Percentiles rank a stretch among this genome's conserved stretches.
Conservation (phyloP, 2,797 vertebrate species). For the Sciurus vulgaris region DNA sequence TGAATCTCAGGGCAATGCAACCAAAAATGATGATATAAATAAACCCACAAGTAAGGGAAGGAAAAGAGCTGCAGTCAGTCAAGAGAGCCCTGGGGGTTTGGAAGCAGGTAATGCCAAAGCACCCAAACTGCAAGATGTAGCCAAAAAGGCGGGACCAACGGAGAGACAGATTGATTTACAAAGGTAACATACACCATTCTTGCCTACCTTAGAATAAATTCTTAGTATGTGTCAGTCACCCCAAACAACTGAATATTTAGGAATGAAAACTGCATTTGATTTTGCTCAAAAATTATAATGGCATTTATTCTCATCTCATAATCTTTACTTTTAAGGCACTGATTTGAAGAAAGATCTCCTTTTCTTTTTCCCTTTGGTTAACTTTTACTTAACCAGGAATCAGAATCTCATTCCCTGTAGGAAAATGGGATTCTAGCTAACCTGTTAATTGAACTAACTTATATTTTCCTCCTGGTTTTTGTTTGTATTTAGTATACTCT, state of each 20-base stretch:
- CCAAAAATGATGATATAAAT: constrained; percentile 89
- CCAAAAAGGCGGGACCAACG: constrained; percentile 94
- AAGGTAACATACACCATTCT: constrained; percentile 90
- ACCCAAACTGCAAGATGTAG: constrained; percentile 95
- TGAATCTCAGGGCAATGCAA: constrained; percentile 87
- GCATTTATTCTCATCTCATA: neutral
- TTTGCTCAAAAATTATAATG: neutral
- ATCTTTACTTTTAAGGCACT: neutral
- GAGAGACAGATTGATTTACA: constrained; percentile 99
- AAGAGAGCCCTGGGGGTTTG: constrained; percentile 90
- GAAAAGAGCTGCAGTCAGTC: constrained; percentile 92
- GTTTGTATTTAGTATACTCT: too few relatives aligned
- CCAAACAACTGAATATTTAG: neutral
- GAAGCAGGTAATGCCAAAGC: constrained; percentile 96
- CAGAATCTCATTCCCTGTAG: too few relatives aligned
- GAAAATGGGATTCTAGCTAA: too few relatives aligned
- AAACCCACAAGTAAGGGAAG: constrained; percentile 93
- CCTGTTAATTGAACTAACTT: too few relatives aligned
- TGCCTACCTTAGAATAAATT: neutral
- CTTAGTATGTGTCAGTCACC: neutral
- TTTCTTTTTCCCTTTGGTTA: neutral
- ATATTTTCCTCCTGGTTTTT: too few relatives aligned
- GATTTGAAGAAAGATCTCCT: neutral
- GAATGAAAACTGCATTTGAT: neutral
- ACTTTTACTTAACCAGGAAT: neutral